These are phyloP conservation scores for Esox niger DNA, from an alignment of 2,113 vertebrate genomes.

Conservation along the genomic window DNA sequence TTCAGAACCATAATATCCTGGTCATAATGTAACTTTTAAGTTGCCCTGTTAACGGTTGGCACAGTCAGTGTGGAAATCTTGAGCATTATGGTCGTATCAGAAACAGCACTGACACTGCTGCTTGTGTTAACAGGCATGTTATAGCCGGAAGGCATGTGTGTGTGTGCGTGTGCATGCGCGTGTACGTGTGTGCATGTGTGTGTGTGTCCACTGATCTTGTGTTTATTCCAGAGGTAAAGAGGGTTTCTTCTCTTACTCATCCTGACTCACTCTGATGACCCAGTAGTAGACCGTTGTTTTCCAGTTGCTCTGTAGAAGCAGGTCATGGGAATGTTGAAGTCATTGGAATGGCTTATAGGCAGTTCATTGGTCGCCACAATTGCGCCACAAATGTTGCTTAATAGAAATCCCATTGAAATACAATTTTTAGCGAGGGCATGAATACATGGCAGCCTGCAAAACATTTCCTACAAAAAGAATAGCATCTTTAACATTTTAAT, in stretches of 20 bases:
- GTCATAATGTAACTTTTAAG: conserved; percentile 40
- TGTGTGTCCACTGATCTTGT: conserved; percentile 17
- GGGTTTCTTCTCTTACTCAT: conserved; percentile 46
- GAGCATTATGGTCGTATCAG: conserved; percentile 25
- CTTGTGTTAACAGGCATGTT: neutral
- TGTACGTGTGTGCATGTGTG: neutral
- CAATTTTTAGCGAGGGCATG: too few species aligned
- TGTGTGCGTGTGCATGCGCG: neutral
- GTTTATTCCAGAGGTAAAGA: conserved; percentile 28
- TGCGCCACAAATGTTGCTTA: too few species aligned
- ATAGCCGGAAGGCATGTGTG: neutral
- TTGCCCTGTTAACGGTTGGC: conserved; percentile 37
- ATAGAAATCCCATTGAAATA: too few species aligned
- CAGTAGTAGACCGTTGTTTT: conserved; percentile 33
- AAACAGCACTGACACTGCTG: neutral
- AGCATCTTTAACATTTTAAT: too few species aligned
- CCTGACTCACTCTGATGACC: conserved; percentile 39
- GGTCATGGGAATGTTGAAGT: neutral
- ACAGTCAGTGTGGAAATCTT: conserved; percentile 43
- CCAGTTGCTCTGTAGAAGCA: conserved; percentile 6
- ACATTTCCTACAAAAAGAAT: too few species aligned
- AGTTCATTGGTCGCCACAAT: too few species aligned
- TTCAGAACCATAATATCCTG: conserved; percentile 14
- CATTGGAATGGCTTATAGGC: neutral
- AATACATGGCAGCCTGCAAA: too few species aligned